Evolutionary conservation across 2,888 invertebrate genomes (phyloP), one percentile per base, ranked within the genome.

Genomic region (Pristionchus arcanus): DNA sequence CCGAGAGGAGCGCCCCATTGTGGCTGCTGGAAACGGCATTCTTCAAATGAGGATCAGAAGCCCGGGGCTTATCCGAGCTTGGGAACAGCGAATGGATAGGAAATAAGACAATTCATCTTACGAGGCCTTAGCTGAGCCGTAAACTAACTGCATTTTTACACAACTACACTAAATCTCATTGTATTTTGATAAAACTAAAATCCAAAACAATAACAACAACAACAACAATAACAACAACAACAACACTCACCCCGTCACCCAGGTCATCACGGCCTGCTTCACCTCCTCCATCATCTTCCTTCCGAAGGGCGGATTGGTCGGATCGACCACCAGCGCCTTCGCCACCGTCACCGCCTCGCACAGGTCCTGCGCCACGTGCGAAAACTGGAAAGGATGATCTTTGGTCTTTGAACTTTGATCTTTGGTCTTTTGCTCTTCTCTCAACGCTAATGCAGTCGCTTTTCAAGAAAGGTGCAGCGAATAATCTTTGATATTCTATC

Each of bases 311-410:
- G 86, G 37, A 13, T 4, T 13, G 21, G 9, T 49, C 42, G 86
- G 21, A 13, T 53, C 2, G 71, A 55, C 53, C n/a, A n/a, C n/a
- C 31, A 88, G 74, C 31, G 25, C 9, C 11, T 31, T 53, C 31
- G 42, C 37, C 15, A 88, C 53, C 21, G 31, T n/a, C 11, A 15
- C 42, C 2, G 66, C 53, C 3, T 86, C 86, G 21, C 34, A 13
- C 42, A 86, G 34, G 15, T 86, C 86, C 66, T 86, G 86, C n/a
- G 34, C 28, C 37, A 86, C 16, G 42, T 86, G 86, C 9, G 42
- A 66, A 59, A 84, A 13, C 84, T 84, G 59, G 11, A 83, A 11
- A 4, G n/a, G 9, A 55, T 15, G 55, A 2, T 66, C 25, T 16
- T 59, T 63, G 63, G 5, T 63, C 63, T 21, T 63, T 21, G n/a